Evolutionary conservation across 1,140 invertebrate species (phyloP), one percentile per base, ranked within the genome.

Genomic region (Matsumurasca onukii): DNA sequence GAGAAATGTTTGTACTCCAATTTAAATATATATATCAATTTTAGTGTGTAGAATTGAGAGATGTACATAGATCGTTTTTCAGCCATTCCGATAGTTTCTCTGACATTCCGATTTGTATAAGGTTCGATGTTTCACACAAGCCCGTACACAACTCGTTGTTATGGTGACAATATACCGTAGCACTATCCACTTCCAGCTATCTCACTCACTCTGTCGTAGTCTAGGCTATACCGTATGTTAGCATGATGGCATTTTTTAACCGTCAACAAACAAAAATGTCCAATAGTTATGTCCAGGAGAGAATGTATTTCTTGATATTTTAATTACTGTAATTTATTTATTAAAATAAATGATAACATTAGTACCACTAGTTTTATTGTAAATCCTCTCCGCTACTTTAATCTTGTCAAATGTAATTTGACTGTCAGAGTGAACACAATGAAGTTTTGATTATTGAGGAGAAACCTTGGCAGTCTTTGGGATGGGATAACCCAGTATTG

Each of bases 281-380:
- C 71, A 72, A 48, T 72, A 72, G 69, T 70, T 70, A 62, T 70
- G 71, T 70, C 69, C 69, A 70, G 59, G 67, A 64, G 70, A 72
- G 69, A 72, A 64, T 70, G 66, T 70, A 70, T 67, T 66, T 69
- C 59, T 70, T 69, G 68, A 72, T 72, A 72, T 72, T 72, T 72
- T 72, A 72, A 72, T 72, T 72, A 72, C 71, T 72, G 71, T 72
- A 72, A 72, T 72, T 72, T 72, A 72, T 72, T 72, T 72, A 72
- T 72, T 72, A 72, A 72, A 72, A 69, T 70, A 70, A 72, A 70
- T 65, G 25, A 65, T 59, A 24, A 59, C 24, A 59, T 59, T 59
- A 59, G 55, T 59, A 59, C 55, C 2, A 27, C 3, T 27, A 9
- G n/a, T n/a, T n/a, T n/a, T n/a, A n/a, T n/a, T n/a, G n/a, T n/a